Conservation (phyloP, 2,888 invertebrate genomes). For the Heliconius hortense region DNA sequence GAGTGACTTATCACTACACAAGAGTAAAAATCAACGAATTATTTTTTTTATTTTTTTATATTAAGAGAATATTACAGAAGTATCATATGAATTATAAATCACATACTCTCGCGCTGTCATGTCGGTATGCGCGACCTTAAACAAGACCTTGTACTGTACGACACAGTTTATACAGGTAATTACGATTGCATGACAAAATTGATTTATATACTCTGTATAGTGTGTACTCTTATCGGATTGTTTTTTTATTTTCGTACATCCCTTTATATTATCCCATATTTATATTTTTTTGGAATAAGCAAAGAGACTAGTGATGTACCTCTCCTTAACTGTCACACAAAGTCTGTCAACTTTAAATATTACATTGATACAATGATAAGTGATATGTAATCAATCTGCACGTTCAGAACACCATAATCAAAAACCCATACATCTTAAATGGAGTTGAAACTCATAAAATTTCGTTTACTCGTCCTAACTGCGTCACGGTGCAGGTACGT, state of each 20-base stretch:
- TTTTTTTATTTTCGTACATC: neutral
- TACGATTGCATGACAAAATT: constrained; percentile 18
- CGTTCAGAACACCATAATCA: no score
- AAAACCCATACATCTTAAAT: no score
- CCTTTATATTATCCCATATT: no score
- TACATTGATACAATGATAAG: no score
- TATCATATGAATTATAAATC: constrained; percentile 4
- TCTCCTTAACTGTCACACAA: neutral
- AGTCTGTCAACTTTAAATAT: no score
- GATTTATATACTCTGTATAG: constrained; percentile 20
- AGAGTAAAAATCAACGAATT: neutral
- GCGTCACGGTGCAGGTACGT: no score
- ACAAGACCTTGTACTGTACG: constrained; percentile 15
- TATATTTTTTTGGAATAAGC: neutral
- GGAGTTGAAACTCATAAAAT: no score
- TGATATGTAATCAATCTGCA: no score
- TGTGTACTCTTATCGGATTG: no score
- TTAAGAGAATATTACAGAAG: neutral
- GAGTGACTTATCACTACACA: neutral
- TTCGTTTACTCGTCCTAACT: no score
- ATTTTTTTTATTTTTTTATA: neutral
- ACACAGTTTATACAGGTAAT: constrained; percentile 27
- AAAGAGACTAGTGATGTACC: neutral
- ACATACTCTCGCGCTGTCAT: neutral
- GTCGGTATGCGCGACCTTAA: constrained; percentile 14